A percentile compares a stretch with the other conserved stretches of the same genome.
Conservation (phyloP, 2,888 invertebrate genomes). For the Myathropa florea region DNA sequence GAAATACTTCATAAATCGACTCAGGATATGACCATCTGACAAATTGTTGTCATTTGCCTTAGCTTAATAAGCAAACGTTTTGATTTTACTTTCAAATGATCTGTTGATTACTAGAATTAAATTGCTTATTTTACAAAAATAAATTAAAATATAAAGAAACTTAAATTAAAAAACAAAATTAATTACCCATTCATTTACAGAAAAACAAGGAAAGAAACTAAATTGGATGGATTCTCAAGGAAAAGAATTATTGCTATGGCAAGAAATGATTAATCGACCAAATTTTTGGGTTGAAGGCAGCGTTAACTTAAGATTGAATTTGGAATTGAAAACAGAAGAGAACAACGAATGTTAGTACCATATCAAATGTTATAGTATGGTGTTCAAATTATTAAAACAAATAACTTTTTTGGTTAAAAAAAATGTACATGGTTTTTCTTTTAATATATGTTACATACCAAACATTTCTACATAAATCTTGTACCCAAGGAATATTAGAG, state of each 20-base stretch:
- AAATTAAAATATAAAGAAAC: neutral
- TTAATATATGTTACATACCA: neutral
- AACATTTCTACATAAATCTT: too few relatives aligned
- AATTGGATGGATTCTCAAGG: conserved; percentile 98
- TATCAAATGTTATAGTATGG: neutral
- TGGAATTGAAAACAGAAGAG: neutral
- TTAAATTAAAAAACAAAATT: neutral
- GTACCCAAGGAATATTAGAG: too few relatives aligned
- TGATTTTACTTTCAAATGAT: too few relatives aligned
- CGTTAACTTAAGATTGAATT: conserved; percentile 85
- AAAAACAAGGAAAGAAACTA: conserved; percentile 91
- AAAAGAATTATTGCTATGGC: conserved; percentile 95
- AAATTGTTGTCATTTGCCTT: too few relatives aligned
- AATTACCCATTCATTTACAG: conserved; percentile 81
- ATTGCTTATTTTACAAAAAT: neutral
- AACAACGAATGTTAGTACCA: neutral
- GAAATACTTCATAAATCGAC: too few relatives aligned
- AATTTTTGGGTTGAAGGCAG: conserved; percentile 99
- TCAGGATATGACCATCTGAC: too few relatives aligned
- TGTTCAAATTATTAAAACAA: neutral
- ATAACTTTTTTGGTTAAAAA: neutral
- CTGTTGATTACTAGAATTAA: too few relatives aligned
- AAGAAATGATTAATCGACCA: conserved; percentile 95
- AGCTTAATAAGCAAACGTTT: too few relatives aligned
- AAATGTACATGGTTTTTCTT: neutral